Percentiles rank a stretch among this genome's conserved stretches.
Conservation (phyloP, 2,888 invertebrate species). For the Podotricha telesiphe region DNA sequence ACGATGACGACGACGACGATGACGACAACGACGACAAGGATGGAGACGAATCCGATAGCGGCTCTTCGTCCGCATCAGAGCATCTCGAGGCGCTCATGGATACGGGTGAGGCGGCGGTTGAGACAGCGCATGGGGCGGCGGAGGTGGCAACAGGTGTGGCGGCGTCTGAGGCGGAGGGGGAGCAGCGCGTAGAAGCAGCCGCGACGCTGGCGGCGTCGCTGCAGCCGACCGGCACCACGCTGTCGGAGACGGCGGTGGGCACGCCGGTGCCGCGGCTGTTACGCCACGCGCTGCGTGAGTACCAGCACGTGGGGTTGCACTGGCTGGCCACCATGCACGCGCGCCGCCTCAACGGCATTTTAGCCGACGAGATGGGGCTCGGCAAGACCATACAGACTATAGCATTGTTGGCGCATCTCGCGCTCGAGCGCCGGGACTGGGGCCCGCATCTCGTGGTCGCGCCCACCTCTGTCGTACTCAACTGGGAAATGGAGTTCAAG, state of each 20-base stretch:
- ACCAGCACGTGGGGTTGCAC: constrained; percentile 98
- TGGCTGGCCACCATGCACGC: constrained; percentile 99
- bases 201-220: constrained; percentile 97
- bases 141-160: constrained; percentile 40
- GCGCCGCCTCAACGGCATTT: constrained; percentile 96
- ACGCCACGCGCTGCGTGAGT: constrained; percentile 95
- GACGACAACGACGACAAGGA: background rate
- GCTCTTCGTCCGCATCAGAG: constrained; percentile 54
- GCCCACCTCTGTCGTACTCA: constrained; percentile 99
- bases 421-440: constrained; percentile 96
- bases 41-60: background rate
- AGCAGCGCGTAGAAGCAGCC: constrained; percentile 94
- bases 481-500: constrained; percentile 99
- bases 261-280: constrained; percentile 97
- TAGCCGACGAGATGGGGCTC: constrained; percentile 98
- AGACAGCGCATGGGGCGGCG: constrained; percentile 45
- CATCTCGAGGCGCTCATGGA: constrained; percentile 56
- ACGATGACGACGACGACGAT: constrained; percentile 22
- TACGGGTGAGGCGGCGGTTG: constrained; percentile 35
- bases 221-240: constrained; percentile 98
- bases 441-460: constrained; percentile 99
- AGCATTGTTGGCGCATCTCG: constrained; percentile 95
- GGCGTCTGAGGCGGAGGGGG: constrained; percentile 56
- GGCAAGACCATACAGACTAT: constrained; percentile 99
- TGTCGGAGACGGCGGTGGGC: constrained; percentile 96